Base-by-base conservation (phyloP, 2,113 vertebrate genomes). In the Tamias sibiricus region DNA sequence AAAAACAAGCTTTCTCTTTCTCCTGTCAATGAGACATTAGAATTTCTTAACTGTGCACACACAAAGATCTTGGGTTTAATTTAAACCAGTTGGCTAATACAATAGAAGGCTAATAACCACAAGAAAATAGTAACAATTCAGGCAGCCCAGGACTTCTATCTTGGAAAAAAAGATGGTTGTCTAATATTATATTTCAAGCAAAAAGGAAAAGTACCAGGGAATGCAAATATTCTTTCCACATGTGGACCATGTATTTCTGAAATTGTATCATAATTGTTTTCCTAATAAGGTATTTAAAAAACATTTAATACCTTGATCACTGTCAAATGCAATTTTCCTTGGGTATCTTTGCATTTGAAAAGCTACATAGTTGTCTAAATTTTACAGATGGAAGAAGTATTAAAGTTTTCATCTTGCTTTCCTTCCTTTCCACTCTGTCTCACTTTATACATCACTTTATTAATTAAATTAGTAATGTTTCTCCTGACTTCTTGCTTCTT, bases 1-100 rank as follows among this genome's bases (percentile, higher is more conserved):
- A 83, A 71, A 94, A 82, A 77, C 62, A 92, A 95, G 85, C 80
- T 79, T 42, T 90, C n/a, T 82, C 11, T 85, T 71, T 81, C 90
- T 96, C 37, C 69, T 69, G 76, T 91, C 81, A 71, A 6, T 13
- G 47, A 85, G 32, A 71, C 20, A 26, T 86, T 71, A 59, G 69
- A 82, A 88, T 64, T 81, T 85, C 62, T 91, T 82, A 75, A 26
- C 35, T 40, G 44, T 14, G 77, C 24, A 62, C 8, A 62, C 57
- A 72, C 9, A 91, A 37, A 66, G 32, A 80, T 32, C 30, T 37
- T 62, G 30, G 12, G 0, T 30, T 83, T 83, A 37, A 74, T 94
- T 83, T 68, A 35, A 93, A 49, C 6, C 11, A 52, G 13, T 16
- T 64, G 52, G 54, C n/a, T 47, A 54, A 75, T 52, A 76, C 11